phyloP scores from a whole-genome alignment of 2,113 vertebrate genomes.

The Spea multiplicata region DNA sequence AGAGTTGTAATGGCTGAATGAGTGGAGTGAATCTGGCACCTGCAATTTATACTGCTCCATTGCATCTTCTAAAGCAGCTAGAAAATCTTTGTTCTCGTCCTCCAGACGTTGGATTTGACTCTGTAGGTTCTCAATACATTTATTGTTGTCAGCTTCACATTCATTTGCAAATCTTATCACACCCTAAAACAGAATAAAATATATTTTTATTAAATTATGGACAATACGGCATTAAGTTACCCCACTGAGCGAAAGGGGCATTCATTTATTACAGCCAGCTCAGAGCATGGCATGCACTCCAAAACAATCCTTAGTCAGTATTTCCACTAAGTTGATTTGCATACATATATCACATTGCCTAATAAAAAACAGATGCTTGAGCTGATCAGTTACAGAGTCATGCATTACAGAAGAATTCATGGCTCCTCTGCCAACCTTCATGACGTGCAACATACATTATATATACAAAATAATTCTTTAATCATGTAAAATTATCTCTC shows the following conservation, averaged over 20 bases:
- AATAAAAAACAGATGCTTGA: slow-evolving; percentile 14
- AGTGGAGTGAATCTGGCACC: slow-evolving; percentile 59
- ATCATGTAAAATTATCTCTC: too few species aligned
- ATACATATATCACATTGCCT: not conserved
- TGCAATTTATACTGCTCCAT: slow-evolving; percentile 97
- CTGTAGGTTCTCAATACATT: slow-evolving; percentile 67
- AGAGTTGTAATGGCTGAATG: too few species aligned
- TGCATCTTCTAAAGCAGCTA: slow-evolving; percentile 91
- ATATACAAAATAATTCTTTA: too few species aligned
- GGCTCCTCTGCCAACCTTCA: not conserved
- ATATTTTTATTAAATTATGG: not conserved
- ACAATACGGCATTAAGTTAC: not conserved
- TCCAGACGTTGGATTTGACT: slow-evolving; percentile 81
- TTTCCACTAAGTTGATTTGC: not conserved
- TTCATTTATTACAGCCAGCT: not conserved
- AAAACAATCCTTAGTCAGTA: not conserved
- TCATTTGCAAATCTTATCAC: slow-evolving; percentile 55
- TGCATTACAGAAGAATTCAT: slow-evolving; percentile 1
- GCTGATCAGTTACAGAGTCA: not conserved
- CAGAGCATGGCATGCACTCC: too few species aligned
- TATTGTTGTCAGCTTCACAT: slow-evolving; percentile 59
- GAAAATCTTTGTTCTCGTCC: slow-evolving; percentile 90
- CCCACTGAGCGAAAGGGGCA: not conserved
- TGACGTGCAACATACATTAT: not conserved
- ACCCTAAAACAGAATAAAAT: slow-evolving; percentile 53